Base-by-base conservation (phyloP, 2,113 vertebrate genomes). In the Pachyramphus minor region DNA sequence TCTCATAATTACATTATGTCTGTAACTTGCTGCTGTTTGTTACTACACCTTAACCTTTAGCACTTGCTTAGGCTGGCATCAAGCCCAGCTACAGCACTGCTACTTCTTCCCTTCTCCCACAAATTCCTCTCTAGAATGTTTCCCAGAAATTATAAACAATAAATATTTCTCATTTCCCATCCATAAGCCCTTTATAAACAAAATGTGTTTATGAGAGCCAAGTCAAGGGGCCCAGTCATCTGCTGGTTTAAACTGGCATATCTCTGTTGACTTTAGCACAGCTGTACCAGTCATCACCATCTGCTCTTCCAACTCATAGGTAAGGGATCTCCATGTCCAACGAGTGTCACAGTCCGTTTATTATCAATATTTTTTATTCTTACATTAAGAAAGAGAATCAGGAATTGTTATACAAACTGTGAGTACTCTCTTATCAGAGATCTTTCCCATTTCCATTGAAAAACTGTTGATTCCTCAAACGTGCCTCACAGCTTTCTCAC, bases 111-210 rank as follows among this genome's bases (percentile, higher is more conserved):
- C 85, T 81, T 96, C 93, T 94, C 93, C 94, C 91, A 95, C 69
- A 85, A 82, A 95, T 97, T 96, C 96, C 83, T 93, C 91, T 82
- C 79, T 56, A 84, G 64, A 92, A 84, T 90, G 86, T 93, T 95
- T 96, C 96, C 92, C 95, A 94, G 93, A 96, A 96, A 94, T 97
- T 86, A 87, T 84, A 86, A 93, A 69, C 85, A 94, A 55, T 96
- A 94, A 93, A 49, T 74, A 93, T 92, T 95, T 92, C 80, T 96
- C 83, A 95, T 94, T 96, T 96, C 90, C 93, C 94, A 96, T 96
- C 92, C 90, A 72, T 93, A 94, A 96, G 64, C 79, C 90, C 76
- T 95, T 96, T 81, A 89, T 93, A 96, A 97, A 94, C 95, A 96
- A 96, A 92, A 75, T 75, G 60, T 88, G 82, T 81, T 96, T 87